These are phyloP conservation scores for Caenorhabditis virilis DNA, from an alignment of 2,888 invertebrate genomes.

Conservation along the genomic window DNA sequence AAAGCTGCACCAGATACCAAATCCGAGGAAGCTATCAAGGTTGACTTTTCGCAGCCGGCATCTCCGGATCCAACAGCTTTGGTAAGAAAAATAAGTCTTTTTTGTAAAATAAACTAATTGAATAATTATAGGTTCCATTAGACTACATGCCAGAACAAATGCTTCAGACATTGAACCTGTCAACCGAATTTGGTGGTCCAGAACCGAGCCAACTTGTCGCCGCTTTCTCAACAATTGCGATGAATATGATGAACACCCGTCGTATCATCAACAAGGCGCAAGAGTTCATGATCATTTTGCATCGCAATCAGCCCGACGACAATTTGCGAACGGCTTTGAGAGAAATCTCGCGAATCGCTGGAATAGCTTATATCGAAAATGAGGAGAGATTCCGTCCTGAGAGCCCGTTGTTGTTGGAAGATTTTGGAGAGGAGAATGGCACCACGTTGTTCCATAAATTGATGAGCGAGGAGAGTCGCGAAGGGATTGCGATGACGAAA, in stretches of 20 bases:
- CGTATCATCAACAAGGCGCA: constrained; percentile 25
- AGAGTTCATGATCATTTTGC: constrained; percentile 25
- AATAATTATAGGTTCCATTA: too few species aligned
- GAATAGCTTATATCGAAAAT: constrained; percentile 9
- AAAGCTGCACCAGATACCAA: background rate
- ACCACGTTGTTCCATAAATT: background rate
- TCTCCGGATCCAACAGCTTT: background rate
- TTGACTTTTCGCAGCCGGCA: background rate
- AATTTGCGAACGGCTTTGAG: background rate
- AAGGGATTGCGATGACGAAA: constrained; percentile 2
- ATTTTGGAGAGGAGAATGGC: constrained; percentile 4
- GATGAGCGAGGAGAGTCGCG: constrained; percentile 1
- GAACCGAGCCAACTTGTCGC: constrained; percentile 7
- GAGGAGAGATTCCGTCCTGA: constrained; percentile 3
- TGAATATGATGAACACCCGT: constrained; percentile 45
- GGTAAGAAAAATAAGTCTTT: too few species aligned
- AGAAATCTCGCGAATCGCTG: constrained; percentile 10
- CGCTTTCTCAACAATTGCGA: constrained; percentile 38
- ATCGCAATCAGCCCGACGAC: background rate
- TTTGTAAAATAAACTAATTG: too few species aligned
- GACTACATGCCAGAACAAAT: too few species aligned
- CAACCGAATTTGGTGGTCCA: constrained; percentile 2
- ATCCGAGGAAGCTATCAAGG: background rate
- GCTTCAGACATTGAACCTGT: too few species aligned
- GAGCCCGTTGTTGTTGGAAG: background rate